phyloP scores from a whole-genome alignment of 1,140 invertebrate genomes.

The Eubasilissa regina region DNA sequence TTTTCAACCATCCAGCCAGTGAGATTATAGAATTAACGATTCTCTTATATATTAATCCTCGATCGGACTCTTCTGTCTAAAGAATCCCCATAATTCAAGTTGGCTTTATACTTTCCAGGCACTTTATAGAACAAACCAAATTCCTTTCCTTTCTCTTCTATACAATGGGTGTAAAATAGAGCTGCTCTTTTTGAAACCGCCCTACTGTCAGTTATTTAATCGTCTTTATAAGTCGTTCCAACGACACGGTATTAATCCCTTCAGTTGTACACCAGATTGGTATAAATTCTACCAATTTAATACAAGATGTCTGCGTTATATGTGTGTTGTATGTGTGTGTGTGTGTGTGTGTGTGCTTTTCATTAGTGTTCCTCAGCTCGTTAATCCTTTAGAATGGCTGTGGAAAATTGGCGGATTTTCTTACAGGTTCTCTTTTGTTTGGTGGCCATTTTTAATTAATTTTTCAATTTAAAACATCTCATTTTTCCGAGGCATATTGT shows the following conservation, averaged over 20 bases:
- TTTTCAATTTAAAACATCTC: not conserved
- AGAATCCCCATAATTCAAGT: not conserved
- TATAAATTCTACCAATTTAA: constrained; percentile 9
- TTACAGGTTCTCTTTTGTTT: constrained; percentile 14
- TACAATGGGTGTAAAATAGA: not conserved
- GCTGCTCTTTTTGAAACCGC: not conserved
- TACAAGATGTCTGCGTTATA: not conserved
- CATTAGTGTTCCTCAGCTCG: not conserved
- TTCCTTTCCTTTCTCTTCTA: constrained; percentile 4
- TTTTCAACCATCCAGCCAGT: not conserved
- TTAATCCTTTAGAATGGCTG: constrained; percentile 1
- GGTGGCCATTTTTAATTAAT: constrained; percentile 18
- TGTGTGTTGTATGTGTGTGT: not conserved
- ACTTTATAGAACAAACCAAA: not conserved
- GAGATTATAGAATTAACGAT: constrained; percentile 15
- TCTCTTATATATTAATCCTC: constrained; percentile 35
- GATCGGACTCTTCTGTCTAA: not conserved
- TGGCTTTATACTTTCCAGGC: not conserved
- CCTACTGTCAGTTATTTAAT: no score
- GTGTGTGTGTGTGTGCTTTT: constrained; percentile 1
- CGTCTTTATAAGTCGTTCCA: not conserved
- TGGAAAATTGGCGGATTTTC: not conserved
- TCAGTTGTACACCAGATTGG: not conserved
- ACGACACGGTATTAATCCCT: not conserved
- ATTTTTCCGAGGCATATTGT: not conserved